Evolutionary conservation across 2,888 invertebrate species (phyloP).

Genomic region (Polylopha cassiicola): DNA sequence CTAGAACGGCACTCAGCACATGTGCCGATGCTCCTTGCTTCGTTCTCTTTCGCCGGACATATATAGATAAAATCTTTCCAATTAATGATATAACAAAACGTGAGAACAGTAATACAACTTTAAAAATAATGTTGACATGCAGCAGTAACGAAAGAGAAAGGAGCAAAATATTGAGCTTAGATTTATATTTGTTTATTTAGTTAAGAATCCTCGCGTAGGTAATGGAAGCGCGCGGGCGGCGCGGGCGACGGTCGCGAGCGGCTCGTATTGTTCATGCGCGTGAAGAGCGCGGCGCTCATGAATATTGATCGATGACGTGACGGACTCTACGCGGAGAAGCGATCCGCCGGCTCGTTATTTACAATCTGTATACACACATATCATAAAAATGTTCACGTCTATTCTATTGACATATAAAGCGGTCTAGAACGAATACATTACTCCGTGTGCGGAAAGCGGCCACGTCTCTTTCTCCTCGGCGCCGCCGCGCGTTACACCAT

Average conservation of each 20-base stretch:
- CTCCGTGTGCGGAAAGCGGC: conserved; percentile 26
- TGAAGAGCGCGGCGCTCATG: conserved; percentile 3
- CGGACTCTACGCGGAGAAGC: no score
- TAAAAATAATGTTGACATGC: conserved; percentile 17
- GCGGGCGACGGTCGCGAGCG: neutral
- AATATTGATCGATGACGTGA: conserved; percentile 5
- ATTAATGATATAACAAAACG: conserved; percentile 4
- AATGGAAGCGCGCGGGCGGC: neutral
- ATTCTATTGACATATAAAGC: conserved; percentile 39
- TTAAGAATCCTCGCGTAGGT: no score
- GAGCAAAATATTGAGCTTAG: no score
- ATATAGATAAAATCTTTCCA: conserved; percentile 3
- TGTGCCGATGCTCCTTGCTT: conserved; percentile 8
- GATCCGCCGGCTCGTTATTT: conserved; percentile 7
- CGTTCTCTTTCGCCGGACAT: conserved; percentile 21
- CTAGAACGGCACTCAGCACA: conserved; percentile 15
- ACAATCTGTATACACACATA: conserved; percentile 17
- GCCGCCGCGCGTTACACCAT: conserved; percentile 15
- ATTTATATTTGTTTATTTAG: no score
- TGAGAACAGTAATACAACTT: conserved; percentile 11
- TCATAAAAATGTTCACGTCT: conserved; percentile 23
- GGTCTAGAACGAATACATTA: conserved; percentile 23
- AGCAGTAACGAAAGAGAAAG: conserved; percentile 22
- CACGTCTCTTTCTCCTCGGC: conserved; percentile 13
- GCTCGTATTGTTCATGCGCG: neutral